phyloP scores from a whole-genome alignment of 37 sponge, comb jelly and placozoan species.

The Dysidea cf. avara region DNA sequence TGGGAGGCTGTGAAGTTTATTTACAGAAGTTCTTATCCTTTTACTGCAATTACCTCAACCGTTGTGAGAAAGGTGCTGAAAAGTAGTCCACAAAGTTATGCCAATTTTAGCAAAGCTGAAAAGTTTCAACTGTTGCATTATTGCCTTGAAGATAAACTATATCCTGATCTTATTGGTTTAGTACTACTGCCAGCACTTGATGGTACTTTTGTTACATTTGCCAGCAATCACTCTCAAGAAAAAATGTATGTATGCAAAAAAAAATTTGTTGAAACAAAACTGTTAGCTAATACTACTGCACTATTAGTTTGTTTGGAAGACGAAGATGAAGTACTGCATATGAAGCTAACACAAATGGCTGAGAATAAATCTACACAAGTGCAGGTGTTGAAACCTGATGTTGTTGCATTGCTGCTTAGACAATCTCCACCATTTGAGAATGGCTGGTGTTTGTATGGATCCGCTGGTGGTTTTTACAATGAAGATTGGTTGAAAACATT shows the following conservation, averaged over 20 bases:
- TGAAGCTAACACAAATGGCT: constrained; percentile 11
- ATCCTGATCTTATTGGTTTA: constrained; percentile 23
- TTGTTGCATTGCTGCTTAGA: no score
- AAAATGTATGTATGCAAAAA: no score
- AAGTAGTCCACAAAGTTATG: constrained; percentile 10
- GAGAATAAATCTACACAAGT: constrained; percentile 16
- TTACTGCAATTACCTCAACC: constrained; percentile 22
- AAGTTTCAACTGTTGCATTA: constrained; percentile 39
- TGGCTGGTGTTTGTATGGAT: no score
- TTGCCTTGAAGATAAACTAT: constrained; percentile 38
- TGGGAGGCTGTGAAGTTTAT: no score
- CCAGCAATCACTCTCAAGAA: no score
- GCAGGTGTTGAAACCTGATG: neutral
- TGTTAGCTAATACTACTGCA: constrained; percentile 22
- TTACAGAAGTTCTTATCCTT: no score
- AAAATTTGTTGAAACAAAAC: constrained; percentile 6
- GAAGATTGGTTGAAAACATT: no score
- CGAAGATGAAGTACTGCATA: constrained; percentile 6
- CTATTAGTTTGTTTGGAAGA: constrained; percentile 2
- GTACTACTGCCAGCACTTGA: constrained; percentile 45
- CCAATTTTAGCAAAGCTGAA: neutral
- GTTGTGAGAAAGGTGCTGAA: constrained; percentile 3
- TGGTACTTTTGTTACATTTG: constrained; percentile 33
- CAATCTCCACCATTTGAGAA: no score
- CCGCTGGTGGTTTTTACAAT: no score